Percentiles rank a stretch among this genome's conserved stretches.
Evolutionary conservation across 2,113 vertebrate genomes (phyloP).

Genomic region (Peromyscus polionotus): DNA sequence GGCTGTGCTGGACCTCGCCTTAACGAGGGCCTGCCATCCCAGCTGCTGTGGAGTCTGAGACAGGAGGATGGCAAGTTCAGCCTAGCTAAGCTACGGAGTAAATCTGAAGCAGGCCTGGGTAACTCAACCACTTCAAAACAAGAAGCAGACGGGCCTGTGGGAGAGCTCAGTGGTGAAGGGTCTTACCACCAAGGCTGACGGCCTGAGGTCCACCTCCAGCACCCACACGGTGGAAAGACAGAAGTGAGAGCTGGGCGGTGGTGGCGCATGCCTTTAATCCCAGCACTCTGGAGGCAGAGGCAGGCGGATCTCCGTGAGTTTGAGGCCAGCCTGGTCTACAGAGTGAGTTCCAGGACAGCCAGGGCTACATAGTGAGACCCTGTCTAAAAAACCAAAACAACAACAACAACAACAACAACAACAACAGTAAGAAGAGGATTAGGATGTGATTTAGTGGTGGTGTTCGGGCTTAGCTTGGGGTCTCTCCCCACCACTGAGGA

Average conservation of each 20-base stretch:
- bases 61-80: neutral
- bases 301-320: neutral
- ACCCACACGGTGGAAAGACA: neutral
- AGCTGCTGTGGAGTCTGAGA: neutral
- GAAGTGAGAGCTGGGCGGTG: neutral
- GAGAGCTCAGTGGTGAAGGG: neutral
- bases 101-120: neutral
- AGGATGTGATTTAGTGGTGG: neutral
- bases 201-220: neutral
- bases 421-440: neutral
- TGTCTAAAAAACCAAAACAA: neutral
- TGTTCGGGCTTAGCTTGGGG: neutral
- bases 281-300: neutral
- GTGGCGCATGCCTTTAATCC: neutral
- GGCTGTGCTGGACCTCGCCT: neutral
- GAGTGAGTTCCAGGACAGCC: no score
- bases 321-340: no score
- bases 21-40: neutral
- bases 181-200: neutral
- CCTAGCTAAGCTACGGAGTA: neutral
- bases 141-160: no score
- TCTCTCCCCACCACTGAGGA: neutral
- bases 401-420: no score
- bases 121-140: neutral
- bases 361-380: neutral